phyloP scores from a whole-genome alignment of 2,797 vertebrate genomes.

The Vultur gryphus region DNA sequence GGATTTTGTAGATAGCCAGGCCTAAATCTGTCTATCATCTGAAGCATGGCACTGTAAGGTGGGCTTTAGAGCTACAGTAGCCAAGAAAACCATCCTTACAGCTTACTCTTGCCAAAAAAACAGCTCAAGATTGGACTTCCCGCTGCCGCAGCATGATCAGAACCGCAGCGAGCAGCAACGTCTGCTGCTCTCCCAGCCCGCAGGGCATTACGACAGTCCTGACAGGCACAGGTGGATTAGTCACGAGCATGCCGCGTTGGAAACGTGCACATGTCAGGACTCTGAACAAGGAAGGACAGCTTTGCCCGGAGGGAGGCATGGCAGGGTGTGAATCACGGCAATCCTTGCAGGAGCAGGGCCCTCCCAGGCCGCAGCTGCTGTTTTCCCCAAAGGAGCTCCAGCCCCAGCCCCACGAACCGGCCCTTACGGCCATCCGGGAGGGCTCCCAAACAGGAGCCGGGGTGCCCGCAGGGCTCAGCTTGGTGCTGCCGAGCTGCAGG shows the following conservation, averaged over 20 bases:
- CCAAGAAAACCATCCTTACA: background rate
- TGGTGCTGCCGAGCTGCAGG: background rate
- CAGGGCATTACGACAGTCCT: rapidly evolving
- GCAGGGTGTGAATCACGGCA: background rate
- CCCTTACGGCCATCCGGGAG: rapidly evolving
- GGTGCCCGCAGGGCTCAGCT: background rate
- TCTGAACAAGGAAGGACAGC: background rate
- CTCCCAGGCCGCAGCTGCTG: background rate
- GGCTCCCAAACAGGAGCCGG: background rate
- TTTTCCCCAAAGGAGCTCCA: background rate
- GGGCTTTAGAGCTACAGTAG: background rate
- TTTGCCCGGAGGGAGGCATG: rapidly evolving
- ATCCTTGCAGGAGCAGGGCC: background rate
- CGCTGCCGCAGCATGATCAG: rapidly evolving
- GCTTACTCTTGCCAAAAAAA: rapidly evolving
- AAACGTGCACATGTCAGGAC: background rate
- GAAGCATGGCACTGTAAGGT: rapidly evolving
- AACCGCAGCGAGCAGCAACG: rapidly evolving
- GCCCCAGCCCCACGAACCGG: background rate
- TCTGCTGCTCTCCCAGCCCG: rapidly evolving
- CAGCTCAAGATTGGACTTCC: rapidly evolving
- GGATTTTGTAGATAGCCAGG: background rate
- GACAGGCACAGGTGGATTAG: background rate
- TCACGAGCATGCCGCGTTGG: rapidly evolving
- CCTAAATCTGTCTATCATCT: too few species aligned